Evolutionary conservation across 2,797 vertebrate species (phyloP), one percentile per base, ranked within the genome.

Genomic region (Carapus acus): DNA sequence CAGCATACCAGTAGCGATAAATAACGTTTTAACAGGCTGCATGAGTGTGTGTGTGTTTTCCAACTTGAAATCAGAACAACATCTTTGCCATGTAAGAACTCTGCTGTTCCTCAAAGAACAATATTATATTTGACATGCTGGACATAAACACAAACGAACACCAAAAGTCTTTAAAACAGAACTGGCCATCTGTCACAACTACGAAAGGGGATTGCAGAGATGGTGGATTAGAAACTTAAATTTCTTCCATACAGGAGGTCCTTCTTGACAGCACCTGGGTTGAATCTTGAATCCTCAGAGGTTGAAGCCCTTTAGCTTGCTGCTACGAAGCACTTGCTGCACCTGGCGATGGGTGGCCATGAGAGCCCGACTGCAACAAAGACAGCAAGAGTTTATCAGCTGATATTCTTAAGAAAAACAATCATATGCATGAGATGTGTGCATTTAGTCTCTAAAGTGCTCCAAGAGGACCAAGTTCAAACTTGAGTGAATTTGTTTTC

Each of bases 331-430:
- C 19, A 83, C 44, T 21, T 65, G 67, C 40, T 89, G 88, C 69
- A 92, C 74, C 60, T 91, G 88, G 3, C 88, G 84, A 22, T 90
- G 86, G 17, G 86, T 50, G 1, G 74, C 83, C 92, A 93, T 94
- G 12, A 92, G 83, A 17, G 78, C 80, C 11, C 83, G 88, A 74
- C 93, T 95, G 54, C 8, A 67, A 57, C 3, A 65, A 53, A 51
- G 24, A 61, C 24, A 36, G 40, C 4, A 21, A 42, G 34, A 33
- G 11, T 33, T 36, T 36, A 9, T 36, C 9, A 33, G 3, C n/a
- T n/a, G n/a, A n/a, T n/a, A n/a, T n/a, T n/a, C n/a, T n/a, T n/a
- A n/a, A n/a, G n/a, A n/a, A n/a, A n/a, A n/a, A n/a, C n/a, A n/a
- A n/a, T n/a, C n/a, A n/a, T n/a, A n/a, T n/a, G n/a, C n/a, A n/a